phyloP scores from a whole-genome alignment of 2,888 invertebrate species.

The Heteromyza rotundicornis region DNA sequence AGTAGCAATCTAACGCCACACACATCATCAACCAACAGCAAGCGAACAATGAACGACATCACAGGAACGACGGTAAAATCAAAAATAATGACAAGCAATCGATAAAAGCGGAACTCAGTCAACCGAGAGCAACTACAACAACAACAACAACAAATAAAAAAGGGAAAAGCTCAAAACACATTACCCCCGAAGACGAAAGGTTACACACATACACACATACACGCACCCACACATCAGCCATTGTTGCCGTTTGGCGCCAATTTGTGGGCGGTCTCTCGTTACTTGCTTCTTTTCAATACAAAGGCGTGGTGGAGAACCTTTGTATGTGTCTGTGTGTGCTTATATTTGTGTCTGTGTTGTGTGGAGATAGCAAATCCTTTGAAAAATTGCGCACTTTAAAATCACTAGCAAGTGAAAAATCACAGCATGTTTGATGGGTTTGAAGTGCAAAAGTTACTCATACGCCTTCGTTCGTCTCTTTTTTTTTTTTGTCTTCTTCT shows the following conservation, averaged over 20 bases:
- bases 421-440: not conserved
- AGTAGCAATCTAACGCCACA: conserved; percentile 4
- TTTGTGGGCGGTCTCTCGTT: not conserved
- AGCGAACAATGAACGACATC: not conserved
- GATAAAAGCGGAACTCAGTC: conserved; percentile 12
- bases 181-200: too few species aligned
- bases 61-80: not conserved
- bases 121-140: not conserved
- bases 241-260: not conserved
- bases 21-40: conserved; percentile 16
- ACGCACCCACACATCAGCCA: too few species aligned
- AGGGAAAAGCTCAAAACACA: too few species aligned
- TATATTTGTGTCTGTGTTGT: not conserved
- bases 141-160: not conserved
- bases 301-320: not conserved
- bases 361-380: not conserved
- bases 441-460: conserved; percentile 3
- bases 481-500: not conserved
- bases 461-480: not conserved
- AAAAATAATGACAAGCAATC: conserved; percentile 14
- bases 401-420: not conserved
- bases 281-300: too few species aligned
- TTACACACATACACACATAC: too few species aligned
- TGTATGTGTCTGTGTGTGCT: not conserved
- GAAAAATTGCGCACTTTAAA: not conserved